Evolutionary conservation across 2,797 vertebrate genomes (phyloP), one percentile per base, ranked within the genome.

Genomic region (Gallinago nigripennis): DNA sequence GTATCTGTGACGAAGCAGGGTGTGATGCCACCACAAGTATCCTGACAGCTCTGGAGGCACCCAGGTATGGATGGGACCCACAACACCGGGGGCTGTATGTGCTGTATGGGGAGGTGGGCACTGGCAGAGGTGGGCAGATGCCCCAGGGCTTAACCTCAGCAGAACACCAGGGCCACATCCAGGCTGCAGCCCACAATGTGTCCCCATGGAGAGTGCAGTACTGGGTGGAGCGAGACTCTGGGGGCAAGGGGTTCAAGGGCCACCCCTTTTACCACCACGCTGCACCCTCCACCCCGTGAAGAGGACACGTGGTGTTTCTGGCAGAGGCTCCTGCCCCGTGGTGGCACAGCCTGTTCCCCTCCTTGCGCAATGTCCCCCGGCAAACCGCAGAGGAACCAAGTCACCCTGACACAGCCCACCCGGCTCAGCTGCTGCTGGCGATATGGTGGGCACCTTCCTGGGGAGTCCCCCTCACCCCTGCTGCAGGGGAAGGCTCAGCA

Each of bases 331-430:
- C 37, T 0, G 1, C 12, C 71, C 53, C 54, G 2, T 1, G 4
- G 20, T 2, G 12, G 88, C 69, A 64, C 93, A 61, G 73, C 73
- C 54, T 21, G 27, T 65, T 82, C 58, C 33, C 65, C 33, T 78
- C 63, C 73, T 95, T 93, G 86, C 24, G 88, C 88, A 96, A 91
- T n/a, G 65, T 16, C 11, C 21, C 66, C 76, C 2, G 0, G 53
- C 85, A 94, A 94, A 96, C 96, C 92, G 3, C 95, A 94, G 58
- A 88, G 96, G 95, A 96, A 92, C 82, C 33, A 0, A 91, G 73
- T 92, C 94, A 96, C 75, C 50, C 56, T 88, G 73, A 30, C 88
- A 43, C 76, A 24, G 85, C 71, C 37, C 1, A 3, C 15, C 24
- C 1, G 3, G 51, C 76, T 33, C 8, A 1, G 73, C 93, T 95